Base-by-base conservation (phyloP, 1,140 invertebrate genomes). In the Patella vulgata region DNA sequence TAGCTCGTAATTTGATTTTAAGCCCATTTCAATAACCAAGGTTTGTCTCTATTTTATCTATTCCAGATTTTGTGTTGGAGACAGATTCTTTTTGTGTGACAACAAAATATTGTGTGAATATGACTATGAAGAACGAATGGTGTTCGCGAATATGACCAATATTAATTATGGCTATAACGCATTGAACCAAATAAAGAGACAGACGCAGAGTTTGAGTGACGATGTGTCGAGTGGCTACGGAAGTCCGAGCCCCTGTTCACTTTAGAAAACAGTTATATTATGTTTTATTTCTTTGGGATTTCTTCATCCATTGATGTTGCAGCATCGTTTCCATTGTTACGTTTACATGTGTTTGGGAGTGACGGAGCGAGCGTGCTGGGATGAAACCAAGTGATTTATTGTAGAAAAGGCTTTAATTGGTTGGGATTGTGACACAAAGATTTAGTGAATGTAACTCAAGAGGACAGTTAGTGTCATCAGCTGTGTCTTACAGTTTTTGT, bases 91-190 rank as follows among this genome's bases (percentile, higher is more conserved):
- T 83, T 84, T 96, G 68, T 94, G 91, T 84, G 93, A 96, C 83
- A 96, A 95, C 86, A 94, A 94, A 85, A 95, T 97, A 67, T 88
- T 96, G 1, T 97, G 94, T 85, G 93, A 96, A 82, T 94, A 94
- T 82, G 94, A 97, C 84, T 96, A 96, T 85, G 93, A 96, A 82
- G 94, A 96, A 82, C 85, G 93, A 72, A 88, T 94, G 82, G 90
- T 94, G 59, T 95, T 94, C 80, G 93, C 93, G 27, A 93, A 90
- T 72, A 93, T 96, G 91, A 91, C 93, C 30, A 48, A 50, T 14
- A 40, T 33, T 11, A 60, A 48, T 31, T 92, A 93, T 84, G 93
- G 95, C 80, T 93, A 94, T 48, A 91, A 92, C 44, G 90, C 91
- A 42, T 85, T 94, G 43, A 91, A 92, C 46, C 93, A 96, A 82